Conservation (phyloP, 2,797 vertebrate species). For the Urocyon cinereoargenteus region DNA sequence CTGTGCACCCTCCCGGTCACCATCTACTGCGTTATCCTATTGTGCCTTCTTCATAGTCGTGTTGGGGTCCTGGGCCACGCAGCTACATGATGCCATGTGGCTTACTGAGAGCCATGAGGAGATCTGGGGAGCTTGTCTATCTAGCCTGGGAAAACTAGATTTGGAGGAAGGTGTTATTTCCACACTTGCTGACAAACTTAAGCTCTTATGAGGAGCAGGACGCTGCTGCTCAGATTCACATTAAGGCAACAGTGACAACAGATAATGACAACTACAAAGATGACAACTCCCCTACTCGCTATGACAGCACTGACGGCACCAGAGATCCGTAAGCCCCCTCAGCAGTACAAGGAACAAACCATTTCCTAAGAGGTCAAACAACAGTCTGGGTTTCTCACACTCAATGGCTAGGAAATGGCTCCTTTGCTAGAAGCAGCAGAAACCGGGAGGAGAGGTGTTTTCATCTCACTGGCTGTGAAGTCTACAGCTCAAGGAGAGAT, state of each 20-base stretch:
- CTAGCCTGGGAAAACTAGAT: neutral
- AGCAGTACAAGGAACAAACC: neutral
- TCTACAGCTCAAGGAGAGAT: neutral
- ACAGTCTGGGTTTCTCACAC: neutral
- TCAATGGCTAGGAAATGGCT: neutral
- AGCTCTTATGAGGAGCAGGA: neutral
- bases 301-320: neutral
- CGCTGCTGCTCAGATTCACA: neutral
- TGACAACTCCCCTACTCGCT: neutral
- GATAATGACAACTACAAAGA: neutral
- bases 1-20: neutral
- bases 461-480: neutral
- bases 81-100: rapidly evolving
- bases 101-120: neutral
- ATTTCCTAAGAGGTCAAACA: neutral
- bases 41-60: neutral
- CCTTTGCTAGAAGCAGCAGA: neutral
- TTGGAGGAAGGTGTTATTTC: neutral
- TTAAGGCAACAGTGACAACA: neutral
- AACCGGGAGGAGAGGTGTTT: neutral
- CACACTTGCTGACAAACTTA: neutral
- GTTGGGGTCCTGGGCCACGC: neutral
- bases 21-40: rapidly evolving
- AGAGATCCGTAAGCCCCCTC: neutral
- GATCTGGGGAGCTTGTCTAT: neutral